These are phyloP conservation scores for Malacoctenus gilli DNA, from an alignment of 2,797 vertebrate genomes.

Conservation along the genomic window DNA sequence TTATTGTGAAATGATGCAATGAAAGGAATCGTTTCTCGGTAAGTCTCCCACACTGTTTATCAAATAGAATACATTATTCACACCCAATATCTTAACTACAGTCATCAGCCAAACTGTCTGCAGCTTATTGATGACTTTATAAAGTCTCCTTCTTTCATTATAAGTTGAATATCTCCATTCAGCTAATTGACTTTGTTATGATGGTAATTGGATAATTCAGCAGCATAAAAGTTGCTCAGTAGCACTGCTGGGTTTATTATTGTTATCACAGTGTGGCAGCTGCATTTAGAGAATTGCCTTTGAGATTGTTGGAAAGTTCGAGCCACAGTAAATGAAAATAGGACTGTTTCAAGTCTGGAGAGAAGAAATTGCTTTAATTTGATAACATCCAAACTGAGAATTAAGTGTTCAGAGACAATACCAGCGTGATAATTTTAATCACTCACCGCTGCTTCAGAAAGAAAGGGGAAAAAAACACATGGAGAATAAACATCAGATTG, in stretches of 20 bases:
- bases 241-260: conserved; percentile 28
- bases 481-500: conserved; percentile 33
- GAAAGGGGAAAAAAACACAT: too few species aligned
- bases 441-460: conserved; percentile 16
- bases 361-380: conserved; percentile 34
- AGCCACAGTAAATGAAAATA: conserved; percentile 38
- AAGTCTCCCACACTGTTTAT: conserved; percentile 68
- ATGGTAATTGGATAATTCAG: conserved; percentile 44
- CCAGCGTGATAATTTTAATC: conserved; percentile 8
- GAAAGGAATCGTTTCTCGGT: conserved; percentile 71
- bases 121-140: conserved; percentile 61
- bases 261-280: conserved; percentile 28
- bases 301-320: conserved; percentile 35
- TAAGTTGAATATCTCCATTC: conserved; percentile 60
- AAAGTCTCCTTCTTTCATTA: conserved; percentile 60
- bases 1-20: conserved; percentile 77
- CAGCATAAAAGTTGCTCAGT: conserved; percentile 28
- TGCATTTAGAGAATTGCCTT: conserved; percentile 32
- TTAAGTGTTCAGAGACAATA: conserved; percentile 27
- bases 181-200: conserved; percentile 61
- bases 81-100: conserved; percentile 64
- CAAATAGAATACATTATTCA: conserved; percentile 77
- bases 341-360: conserved; percentile 17
- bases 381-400: conserved; percentile 35
- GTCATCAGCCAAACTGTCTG: conserved; percentile 54